Percentiles rank a stretch among this genome's conserved stretches.
phyloP scores from a whole-genome alignment of 1,140 invertebrate species.

The Chionoecetes opilio region DNA sequence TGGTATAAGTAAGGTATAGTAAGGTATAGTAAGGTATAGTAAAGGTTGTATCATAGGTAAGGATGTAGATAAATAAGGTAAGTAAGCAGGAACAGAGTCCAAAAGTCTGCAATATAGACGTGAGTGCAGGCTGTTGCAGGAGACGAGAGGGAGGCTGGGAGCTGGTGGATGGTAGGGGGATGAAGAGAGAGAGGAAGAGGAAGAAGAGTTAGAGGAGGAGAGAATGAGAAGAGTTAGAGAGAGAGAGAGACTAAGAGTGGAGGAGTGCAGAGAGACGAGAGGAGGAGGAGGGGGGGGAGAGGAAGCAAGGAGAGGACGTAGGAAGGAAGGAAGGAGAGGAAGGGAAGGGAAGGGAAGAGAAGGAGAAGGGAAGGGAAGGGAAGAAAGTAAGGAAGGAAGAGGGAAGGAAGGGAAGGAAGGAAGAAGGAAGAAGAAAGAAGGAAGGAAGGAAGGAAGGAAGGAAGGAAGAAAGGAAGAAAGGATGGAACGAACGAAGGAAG shows the following conservation, averaged over 20 bases:
- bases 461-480: background rate
- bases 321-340: background rate
- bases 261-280: background rate
- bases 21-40: too few relatives aligned
- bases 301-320: background rate
- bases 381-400: background rate
- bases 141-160: background rate
- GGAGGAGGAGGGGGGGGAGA: background rate
- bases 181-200: background rate
- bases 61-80: background rate
- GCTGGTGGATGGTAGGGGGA: background rate
- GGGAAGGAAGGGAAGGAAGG: background rate
- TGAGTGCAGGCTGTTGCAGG: too few relatives aligned
- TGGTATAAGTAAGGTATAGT: too few relatives aligned
- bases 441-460: background rate
- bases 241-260: background rate
- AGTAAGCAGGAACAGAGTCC: background rate
- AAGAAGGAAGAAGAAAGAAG: background rate
- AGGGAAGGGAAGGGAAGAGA: background rate
- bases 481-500: background rate
- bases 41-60: too few relatives aligned
- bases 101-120: too few relatives aligned
- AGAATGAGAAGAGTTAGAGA: background rate
- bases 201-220: background rate
- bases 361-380: background rate